phyloP scores from a whole-genome alignment of 2,797 vertebrate species.

The Acipenser transmontanus region DNA sequence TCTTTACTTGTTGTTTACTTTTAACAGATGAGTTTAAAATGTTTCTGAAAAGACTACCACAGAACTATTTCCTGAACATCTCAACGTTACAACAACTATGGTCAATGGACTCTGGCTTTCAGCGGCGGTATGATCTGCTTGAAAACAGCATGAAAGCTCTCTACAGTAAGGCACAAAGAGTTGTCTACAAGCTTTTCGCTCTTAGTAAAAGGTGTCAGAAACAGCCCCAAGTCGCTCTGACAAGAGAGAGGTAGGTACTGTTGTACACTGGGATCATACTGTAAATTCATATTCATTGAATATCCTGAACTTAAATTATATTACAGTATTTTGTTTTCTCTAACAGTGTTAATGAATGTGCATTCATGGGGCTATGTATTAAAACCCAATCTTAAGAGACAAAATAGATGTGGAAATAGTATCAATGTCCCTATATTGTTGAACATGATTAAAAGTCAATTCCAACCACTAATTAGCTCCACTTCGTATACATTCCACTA shows the following conservation, averaged over 20 bases:
- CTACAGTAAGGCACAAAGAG: slow-evolving; percentile 80
- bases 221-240: slow-evolving; percentile 81
- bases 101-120: slow-evolving; percentile 83
- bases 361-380: too few species aligned
- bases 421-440: too few species aligned
- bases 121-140: slow-evolving; percentile 85
- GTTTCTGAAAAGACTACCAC: slow-evolving; percentile 82
- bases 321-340: too few species aligned
- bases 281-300: too few species aligned
- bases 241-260: slow-evolving; percentile 74
- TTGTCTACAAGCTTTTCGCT: slow-evolving; percentile 90
- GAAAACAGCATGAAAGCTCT: slow-evolving; percentile 82
- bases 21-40: slow-evolving; percentile 87
- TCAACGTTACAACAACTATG: slow-evolving; percentile 85
- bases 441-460: too few species aligned
- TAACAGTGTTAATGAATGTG: too few species aligned
- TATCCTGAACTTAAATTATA: too few species aligned
- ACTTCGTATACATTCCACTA: too few species aligned
- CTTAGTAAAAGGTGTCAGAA: slow-evolving; percentile 91
- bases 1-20: slow-evolving; percentile 21
- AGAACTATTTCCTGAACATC: slow-evolving; percentile 85
- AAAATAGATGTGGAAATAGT: too few species aligned
- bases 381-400: too few species aligned
- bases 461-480: too few species aligned
- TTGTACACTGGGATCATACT: too few species aligned